phyloP scores from a whole-genome alignment of 2,888 invertebrate species.

The Busseola fusca region DNA sequence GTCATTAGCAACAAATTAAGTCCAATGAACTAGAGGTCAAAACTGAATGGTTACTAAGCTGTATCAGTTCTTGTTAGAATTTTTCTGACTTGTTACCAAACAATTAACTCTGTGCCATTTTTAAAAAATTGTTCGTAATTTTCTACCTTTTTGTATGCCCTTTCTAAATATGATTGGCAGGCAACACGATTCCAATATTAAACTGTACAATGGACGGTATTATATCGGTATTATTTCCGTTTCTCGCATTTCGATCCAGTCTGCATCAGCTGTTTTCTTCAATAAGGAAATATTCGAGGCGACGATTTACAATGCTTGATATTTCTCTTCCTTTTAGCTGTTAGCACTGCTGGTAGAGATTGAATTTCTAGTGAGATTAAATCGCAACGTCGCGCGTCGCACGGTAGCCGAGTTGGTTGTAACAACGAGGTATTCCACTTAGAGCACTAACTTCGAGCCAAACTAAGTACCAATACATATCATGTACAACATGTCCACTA shows the following conservation, averaged over 20 bases:
- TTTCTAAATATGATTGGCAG: background rate
- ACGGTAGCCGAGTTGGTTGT: background rate
- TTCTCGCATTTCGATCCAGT: slow-evolving; percentile 53
- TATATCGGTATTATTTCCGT: slow-evolving; percentile 44
- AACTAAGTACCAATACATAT: background rate
- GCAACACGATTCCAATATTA: slow-evolving; percentile 34
- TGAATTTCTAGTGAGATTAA: slow-evolving; percentile 38
- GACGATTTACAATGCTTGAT: slow-evolving; percentile 49
- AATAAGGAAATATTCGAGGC: slow-evolving; percentile 54
- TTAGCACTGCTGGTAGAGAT: slow-evolving; percentile 20
- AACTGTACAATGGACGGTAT: slow-evolving; percentile 39
- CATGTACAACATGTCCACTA: background rate
- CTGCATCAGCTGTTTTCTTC: slow-evolving; percentile 60
- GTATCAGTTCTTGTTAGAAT: too few species aligned
- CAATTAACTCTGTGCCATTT: too few species aligned
- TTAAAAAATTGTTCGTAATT: too few species aligned
- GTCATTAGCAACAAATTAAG: too few species aligned
- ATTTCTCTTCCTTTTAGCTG: slow-evolving; percentile 47
- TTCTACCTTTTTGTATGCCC: background rate
- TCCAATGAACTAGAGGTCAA: too few species aligned
- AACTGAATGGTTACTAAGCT: too few species aligned
- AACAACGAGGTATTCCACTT: too few species aligned
- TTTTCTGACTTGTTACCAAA: too few species aligned
- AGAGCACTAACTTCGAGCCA: background rate
- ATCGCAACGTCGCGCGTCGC: slow-evolving; percentile 25